Percentiles rank a stretch among this genome's conserved stretches.
Conservation (phyloP, 2,888 invertebrate genomes). For the Serrognathus titanus region DNA sequence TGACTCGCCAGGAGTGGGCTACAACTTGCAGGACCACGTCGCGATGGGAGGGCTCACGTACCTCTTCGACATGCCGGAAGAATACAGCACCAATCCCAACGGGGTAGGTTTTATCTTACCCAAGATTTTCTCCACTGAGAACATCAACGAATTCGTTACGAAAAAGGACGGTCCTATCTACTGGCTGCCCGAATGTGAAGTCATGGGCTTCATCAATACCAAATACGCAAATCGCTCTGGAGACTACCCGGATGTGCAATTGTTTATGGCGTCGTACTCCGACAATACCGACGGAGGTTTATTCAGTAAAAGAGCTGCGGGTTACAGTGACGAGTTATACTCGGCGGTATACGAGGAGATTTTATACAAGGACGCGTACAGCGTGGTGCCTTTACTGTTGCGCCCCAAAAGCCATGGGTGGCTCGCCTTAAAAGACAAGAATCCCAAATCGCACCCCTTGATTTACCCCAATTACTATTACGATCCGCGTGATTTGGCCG, state of each 20-base stretch:
- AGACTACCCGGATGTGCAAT: slow-evolving; percentile 78
- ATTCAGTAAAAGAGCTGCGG: slow-evolving; percentile 66
- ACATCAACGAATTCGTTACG: slow-evolving; percentile 61
- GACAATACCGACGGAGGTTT: slow-evolving; percentile 77
- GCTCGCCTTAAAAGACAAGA: slow-evolving; percentile 62
- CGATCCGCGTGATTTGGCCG: slow-evolving; percentile 66
- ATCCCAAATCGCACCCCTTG: slow-evolving; percentile 72
- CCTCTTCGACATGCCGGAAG: slow-evolving; percentile 62
- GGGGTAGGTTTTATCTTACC: slow-evolving; percentile 66
- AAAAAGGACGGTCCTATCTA: slow-evolving; percentile 65
- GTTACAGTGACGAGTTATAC: slow-evolving; percentile 65
- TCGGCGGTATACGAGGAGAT: slow-evolving; percentile 68
- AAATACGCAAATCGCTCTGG: slow-evolving; percentile 59
- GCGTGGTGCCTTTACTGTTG: slow-evolving; percentile 66
- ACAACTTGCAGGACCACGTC: slow-evolving; percentile 80
- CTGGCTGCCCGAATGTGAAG: slow-evolving; percentile 74
- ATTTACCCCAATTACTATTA: slow-evolving; percentile 86
- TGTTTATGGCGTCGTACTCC: slow-evolving; percentile 68
- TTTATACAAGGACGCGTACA: slow-evolving; percentile 65
- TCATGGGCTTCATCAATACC: slow-evolving; percentile 72
- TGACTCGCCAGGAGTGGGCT: slow-evolving; percentile 70
- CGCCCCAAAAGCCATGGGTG: slow-evolving; percentile 71
- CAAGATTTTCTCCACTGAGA: slow-evolving; percentile 58
- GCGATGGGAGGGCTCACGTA: slow-evolving; percentile 76
- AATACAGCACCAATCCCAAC: slow-evolving; percentile 40